A percentile compares a stretch with the other conserved stretches of the same genome.
These are phyloP conservation scores for Myiozetetes cayanensis DNA, from an alignment of 2,113 vertebrate genomes.

Conservation along the genomic window DNA sequence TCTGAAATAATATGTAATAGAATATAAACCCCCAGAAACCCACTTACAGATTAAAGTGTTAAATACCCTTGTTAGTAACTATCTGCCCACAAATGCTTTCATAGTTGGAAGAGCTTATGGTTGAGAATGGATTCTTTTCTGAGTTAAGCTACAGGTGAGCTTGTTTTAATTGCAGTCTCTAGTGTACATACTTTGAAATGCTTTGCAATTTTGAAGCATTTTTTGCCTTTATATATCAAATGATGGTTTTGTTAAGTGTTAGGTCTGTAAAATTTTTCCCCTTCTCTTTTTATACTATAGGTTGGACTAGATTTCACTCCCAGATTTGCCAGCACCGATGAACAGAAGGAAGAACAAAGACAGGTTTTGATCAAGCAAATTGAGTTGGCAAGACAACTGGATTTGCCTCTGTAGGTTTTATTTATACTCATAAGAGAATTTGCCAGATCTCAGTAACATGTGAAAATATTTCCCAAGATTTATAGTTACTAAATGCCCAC, in stretches of 20 bases:
- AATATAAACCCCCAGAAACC: not conserved
- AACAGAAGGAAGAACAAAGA: constrained; percentile 88
- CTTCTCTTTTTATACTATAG: constrained; percentile 64
- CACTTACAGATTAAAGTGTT: not conserved
- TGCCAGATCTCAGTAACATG: not conserved
- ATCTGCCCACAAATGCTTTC: not conserved
- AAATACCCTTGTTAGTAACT: not conserved
- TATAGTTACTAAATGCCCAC: not conserved
- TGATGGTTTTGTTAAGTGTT: not conserved
- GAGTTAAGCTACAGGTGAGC: not conserved
- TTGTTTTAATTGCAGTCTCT: not conserved
- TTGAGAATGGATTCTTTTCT: not conserved
- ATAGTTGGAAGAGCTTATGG: not conserved
- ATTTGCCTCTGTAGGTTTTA: constrained; percentile 89
- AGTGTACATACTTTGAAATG: not conserved
- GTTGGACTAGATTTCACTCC: constrained; percentile 96
- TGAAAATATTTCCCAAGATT: not conserved
- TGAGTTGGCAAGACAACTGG: constrained; percentile 86
- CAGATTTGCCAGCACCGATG: constrained; percentile 80
- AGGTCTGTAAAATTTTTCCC: not conserved
- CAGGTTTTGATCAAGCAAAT: constrained; percentile 88
- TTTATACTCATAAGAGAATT: not conserved
- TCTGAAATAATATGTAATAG: not conserved
- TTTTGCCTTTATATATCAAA: not conserved
- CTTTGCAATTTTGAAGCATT: not conserved